Evolutionary conservation across 2,888 invertebrate species (phyloP).

Genomic region (Papilio demoleus): DNA sequence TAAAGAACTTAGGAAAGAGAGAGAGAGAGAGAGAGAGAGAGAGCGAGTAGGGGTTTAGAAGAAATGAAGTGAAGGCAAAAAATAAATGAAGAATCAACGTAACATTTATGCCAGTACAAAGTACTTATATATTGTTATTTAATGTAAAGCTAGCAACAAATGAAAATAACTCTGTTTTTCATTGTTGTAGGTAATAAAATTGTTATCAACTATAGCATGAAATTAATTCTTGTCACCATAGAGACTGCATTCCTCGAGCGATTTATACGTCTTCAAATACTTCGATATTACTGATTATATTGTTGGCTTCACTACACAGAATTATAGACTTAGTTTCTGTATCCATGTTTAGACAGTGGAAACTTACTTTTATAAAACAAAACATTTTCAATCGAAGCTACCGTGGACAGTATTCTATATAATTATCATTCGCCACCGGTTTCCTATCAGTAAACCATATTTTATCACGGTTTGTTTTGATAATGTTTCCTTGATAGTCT

Average conservation of each 20-base stretch:
- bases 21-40: too few species aligned
- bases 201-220: conserved; percentile 7
- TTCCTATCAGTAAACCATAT: conserved; percentile 11
- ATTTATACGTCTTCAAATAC: background rate
- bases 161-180: background rate
- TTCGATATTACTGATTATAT: conserved; percentile 9
- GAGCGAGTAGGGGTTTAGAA: too few species aligned
- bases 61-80: too few species aligned
- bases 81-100: too few species aligned
- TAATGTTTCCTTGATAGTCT: background rate
- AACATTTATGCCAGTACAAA: too few species aligned
- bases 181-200: conserved; percentile 5
- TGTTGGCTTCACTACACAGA: background rate
- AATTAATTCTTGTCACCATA: conserved; percentile 23
- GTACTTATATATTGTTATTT: background rate
- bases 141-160: background rate
- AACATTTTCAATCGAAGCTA: background rate
- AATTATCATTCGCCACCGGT: conserved; percentile 3
- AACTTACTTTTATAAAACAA: background rate
- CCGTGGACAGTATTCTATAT: background rate
- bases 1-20: too few species aligned
- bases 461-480: conserved; percentile 16
- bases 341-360: background rate
- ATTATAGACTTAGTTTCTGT: background rate
- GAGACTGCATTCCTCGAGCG: conserved; percentile 12